Evolutionary conservation across 2,797 vertebrate genomes (phyloP).

Genomic region (Lepus oiostolus): DNA sequence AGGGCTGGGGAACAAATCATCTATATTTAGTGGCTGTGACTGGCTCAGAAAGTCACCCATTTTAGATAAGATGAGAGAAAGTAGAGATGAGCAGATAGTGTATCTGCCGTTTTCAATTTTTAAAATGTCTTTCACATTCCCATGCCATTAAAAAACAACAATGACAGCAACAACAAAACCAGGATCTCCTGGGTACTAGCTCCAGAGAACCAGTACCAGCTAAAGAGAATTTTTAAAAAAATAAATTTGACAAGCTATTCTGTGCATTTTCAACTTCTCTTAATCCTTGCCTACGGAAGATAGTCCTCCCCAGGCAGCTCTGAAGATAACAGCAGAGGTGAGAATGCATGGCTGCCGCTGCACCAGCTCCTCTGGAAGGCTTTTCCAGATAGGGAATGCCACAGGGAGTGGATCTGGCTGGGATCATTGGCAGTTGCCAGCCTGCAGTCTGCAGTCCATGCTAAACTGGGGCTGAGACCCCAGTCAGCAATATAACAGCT

Average conservation of each 20-base stretch:
- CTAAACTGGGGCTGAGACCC: conserved; percentile 1
- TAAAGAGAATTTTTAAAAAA: background rate
- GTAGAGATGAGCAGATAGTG: conserved; percentile 40
- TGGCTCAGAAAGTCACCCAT: conserved; percentile 39
- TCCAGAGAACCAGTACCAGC: background rate
- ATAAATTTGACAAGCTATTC: background rate
- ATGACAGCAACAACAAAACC: no score
- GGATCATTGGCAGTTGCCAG: conserved; percentile 66
- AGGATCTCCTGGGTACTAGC: background rate
- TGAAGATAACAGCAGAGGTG: conserved; percentile 56
- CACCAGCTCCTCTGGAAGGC: background rate
- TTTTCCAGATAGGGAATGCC: conserved; percentile 69
- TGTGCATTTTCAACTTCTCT: conserved; percentile 58
- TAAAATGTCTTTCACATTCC: background rate
- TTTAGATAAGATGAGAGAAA: conserved; percentile 47
- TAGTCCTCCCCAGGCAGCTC: conserved; percentile 43
- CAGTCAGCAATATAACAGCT: conserved; percentile 52
- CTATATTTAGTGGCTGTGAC: background rate
- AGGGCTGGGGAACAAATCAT: background rate
- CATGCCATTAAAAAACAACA: conserved; percentile 18
- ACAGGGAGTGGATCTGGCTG: conserved; percentile 28
- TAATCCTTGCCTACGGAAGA: conserved; percentile 47
- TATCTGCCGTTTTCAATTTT: conserved; percentile 25
- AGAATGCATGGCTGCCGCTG: background rate
- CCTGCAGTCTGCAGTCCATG: conserved; percentile 42